Evolutionary conservation across 2,888 invertebrate species (phyloP), one percentile per base, ranked within the genome.

Genomic region (Drosophila acutilabella): DNA sequence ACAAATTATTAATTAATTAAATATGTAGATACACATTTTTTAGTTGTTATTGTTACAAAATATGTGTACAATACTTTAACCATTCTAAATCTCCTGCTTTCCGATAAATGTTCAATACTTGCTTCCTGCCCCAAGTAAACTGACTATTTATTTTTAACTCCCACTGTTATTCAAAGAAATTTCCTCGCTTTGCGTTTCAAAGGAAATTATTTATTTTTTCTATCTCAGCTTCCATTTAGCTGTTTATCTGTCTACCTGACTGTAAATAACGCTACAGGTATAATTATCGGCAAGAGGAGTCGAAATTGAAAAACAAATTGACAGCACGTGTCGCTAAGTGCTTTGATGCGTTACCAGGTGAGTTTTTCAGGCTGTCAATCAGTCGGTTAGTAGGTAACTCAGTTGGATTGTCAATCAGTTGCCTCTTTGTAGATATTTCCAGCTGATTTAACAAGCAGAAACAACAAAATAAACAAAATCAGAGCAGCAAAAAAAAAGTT

Each of bases 401-500:
- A 13, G 57, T 13, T 47, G 47, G 33, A 14, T 13, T 54, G 26
- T 20, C 41, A 50, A 45, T 48, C 54, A 61, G 11, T 45, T 61
- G 18, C 14, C 20, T 33, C 33, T 30, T 53, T 64, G 60, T 75
- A 53, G 47, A 68, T 72, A 47, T 74, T 78, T 65, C 36, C 69
- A 62, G 62, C 45, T 64, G 69, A 58, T 58, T 73, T 64, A 56
- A 71, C 67, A 58, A 26, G 47, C 52, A 69, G 53, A 53, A 65
- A 74, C 66, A 64, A 65, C 36, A 13, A 81, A 81, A 81, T 66
- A 85, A 82, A 77, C 57, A 80, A 61, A 64, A 65, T 36, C 50
- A 33, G 53, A 44, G 66, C 47, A 52, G n/a, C 42, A 41, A 18
- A 23, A 26, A 36, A 48, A 47, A 68, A 8, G 8, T 13, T 0